These are phyloP conservation scores for Colossoma macropomum DNA, from an alignment of 2,113 vertebrate species.

Conservation along the genomic window DNA sequence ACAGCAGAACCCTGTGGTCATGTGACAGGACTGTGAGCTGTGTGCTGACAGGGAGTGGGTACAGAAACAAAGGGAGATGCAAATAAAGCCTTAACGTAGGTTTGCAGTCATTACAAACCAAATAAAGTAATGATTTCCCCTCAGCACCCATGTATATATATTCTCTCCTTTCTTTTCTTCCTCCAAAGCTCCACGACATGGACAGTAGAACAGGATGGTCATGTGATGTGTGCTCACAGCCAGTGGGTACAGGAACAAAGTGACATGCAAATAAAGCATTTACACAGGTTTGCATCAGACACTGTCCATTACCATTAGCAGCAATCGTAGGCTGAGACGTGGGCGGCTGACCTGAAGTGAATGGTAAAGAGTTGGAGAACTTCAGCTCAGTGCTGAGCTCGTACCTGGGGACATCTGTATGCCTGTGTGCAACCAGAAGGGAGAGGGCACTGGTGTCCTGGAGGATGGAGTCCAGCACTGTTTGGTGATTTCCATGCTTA, in stretches of 20 bases:
- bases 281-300: neutral
- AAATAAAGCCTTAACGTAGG: conserved; percentile 72
- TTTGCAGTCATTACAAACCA: conserved; percentile 65
- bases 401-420: no score
- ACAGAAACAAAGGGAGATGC: conserved; percentile 65
- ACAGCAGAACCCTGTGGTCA: conserved; percentile 67
- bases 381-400: no score
- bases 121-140: neutral
- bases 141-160: neutral
- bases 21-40: conserved; percentile 63
- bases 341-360: neutral
- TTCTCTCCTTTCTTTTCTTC: neutral
- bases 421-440: no score
- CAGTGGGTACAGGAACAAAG: conserved; percentile 43
- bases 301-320: neutral
- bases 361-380: no score
- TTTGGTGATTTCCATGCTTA: neutral
- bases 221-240: conserved; percentile 62
- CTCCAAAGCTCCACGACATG: conserved; percentile 63
- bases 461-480: neutral
- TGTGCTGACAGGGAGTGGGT: conserved; percentile 54
- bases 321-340: neutral
- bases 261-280: conserved; percentile 61
- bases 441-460: neutral
- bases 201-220: conserved; percentile 66